A percentile compares a stretch with the other conserved stretches of the same genome.
phyloP scores from a whole-genome alignment of 2,113 vertebrate genomes.

The Platichthys flesus region DNA sequence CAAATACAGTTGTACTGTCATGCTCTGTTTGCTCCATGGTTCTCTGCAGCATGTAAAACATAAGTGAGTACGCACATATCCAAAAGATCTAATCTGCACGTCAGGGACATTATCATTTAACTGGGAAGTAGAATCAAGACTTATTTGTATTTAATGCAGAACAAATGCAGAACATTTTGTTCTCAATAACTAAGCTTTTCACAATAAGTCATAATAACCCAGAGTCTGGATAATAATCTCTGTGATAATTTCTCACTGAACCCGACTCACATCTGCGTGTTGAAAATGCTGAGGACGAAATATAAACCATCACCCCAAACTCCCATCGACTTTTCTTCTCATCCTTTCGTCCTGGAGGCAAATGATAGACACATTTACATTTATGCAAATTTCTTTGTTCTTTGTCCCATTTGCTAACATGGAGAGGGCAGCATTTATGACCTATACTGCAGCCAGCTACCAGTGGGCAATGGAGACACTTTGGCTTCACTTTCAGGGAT shows the following conservation, averaged over 20 bases:
- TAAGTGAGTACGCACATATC: not conserved
- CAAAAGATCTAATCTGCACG: not conserved
- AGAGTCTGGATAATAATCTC: too few species aligned
- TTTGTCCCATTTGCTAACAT: too few species aligned
- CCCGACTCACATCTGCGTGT: not conserved
- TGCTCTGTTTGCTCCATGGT: slow-evolving; percentile 38
- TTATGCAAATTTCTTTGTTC: too few species aligned
- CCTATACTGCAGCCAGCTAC: too few species aligned
- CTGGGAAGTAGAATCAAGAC: too few species aligned
- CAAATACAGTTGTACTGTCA: slow-evolving; percentile 19
- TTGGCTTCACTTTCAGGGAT: too few species aligned
- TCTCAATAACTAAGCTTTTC: not conserved
- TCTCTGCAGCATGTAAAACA: not conserved
- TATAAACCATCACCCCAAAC: slow-evolving; percentile 26
- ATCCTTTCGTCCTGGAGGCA: slow-evolving; percentile 5
- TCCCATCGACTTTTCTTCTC: not conserved
- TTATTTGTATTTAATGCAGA: too few species aligned
- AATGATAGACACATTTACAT: not conserved
- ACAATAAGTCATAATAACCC: too few species aligned
- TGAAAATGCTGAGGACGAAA: slow-evolving; percentile 34
- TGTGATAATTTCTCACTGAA: slow-evolving; percentile 24
- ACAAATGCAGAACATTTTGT: not conserved
- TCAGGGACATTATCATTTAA: not conserved
- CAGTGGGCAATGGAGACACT: too few species aligned
- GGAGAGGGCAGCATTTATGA: too few species aligned